Evolutionary conservation across 2,797 vertebrate genomes (phyloP).

Genomic region (Apodemus agrarius): DNA sequence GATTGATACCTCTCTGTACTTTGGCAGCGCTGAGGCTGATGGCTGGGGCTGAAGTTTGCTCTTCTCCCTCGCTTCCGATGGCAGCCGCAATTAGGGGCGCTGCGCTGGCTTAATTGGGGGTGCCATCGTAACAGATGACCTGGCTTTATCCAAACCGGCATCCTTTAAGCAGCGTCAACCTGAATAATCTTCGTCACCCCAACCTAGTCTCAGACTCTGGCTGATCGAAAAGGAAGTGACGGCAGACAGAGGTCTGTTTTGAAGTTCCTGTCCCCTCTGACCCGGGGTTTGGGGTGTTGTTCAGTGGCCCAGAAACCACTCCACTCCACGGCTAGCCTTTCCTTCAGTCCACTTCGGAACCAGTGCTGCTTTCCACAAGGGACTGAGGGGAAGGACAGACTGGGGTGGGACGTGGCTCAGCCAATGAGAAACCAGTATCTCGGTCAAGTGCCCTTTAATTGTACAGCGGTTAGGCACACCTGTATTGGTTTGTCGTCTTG

Average conservation of each 20-base stretch:
- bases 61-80: conserved; percentile 85
- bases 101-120: conserved; percentile 86
- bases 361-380: background rate
- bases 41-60: conserved; percentile 83
- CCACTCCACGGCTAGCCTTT: background rate
- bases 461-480: background rate
- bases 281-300: background rate
- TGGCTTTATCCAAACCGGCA: conserved; percentile 82
- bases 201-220: conserved; percentile 63
- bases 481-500: background rate
- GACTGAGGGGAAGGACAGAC: background rate
- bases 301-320: background rate
- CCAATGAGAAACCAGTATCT: conserved; percentile 46
- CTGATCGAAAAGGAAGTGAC: conserved; percentile 67
- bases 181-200: conserved; percentile 81
- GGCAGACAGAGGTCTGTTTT: background rate
- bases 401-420: background rate
- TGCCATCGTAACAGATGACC: conserved; percentile 86
- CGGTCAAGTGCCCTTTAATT: background rate
- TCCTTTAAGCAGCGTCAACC: conserved; percentile 85
- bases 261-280: background rate
- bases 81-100: conserved; percentile 85
- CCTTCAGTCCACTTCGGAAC: conserved; percentile 23
- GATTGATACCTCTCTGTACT: conserved; percentile 84
- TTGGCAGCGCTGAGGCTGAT: conserved; percentile 82